Evolutionary conservation across 2,888 invertebrate genomes (phyloP).

Genomic region (Stegophylla sp.): DNA sequence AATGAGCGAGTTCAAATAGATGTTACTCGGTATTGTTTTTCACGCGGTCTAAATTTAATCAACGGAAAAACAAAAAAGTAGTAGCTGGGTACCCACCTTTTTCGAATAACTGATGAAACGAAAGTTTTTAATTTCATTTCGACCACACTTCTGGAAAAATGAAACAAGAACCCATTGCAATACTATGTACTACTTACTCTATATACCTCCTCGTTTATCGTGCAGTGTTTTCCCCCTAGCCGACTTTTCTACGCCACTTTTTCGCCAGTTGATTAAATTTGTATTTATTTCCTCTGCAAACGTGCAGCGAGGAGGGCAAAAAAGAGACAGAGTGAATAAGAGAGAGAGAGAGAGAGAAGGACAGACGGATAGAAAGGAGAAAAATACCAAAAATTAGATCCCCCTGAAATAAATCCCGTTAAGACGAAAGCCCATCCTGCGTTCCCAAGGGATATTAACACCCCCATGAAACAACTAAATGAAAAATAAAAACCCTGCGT

Average conservation of each 20-base stretch:
- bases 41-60: too few relatives aligned
- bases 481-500: slow-evolving; percentile 26
- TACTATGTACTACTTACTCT: too few relatives aligned
- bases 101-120: neutral
- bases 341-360: neutral
- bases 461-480: slow-evolving; percentile 27
- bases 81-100: neutral
- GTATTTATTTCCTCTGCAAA: slow-evolving; percentile 32
- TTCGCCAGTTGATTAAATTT: slow-evolving; percentile 53
- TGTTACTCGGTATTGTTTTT: too few relatives aligned
- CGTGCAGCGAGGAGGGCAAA: neutral
- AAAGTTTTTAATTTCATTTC: slow-evolving; percentile 45
- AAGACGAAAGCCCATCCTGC: slow-evolving; percentile 12
- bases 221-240: neutral
- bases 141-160: neutral
- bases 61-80: neutral
- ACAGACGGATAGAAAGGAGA: neutral
- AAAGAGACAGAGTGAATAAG: neutral
- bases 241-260: slow-evolving; percentile 7
- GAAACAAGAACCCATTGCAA: neutral
- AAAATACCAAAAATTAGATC: slow-evolving; percentile 54
- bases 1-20: too few relatives aligned
- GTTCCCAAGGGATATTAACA: slow-evolving; percentile 45
- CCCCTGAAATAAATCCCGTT: slow-evolving; percentile 47
- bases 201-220: too few relatives aligned